Conservation (phyloP, 2,113 vertebrate species). For the Haliaeetus leucogaster region DNA sequence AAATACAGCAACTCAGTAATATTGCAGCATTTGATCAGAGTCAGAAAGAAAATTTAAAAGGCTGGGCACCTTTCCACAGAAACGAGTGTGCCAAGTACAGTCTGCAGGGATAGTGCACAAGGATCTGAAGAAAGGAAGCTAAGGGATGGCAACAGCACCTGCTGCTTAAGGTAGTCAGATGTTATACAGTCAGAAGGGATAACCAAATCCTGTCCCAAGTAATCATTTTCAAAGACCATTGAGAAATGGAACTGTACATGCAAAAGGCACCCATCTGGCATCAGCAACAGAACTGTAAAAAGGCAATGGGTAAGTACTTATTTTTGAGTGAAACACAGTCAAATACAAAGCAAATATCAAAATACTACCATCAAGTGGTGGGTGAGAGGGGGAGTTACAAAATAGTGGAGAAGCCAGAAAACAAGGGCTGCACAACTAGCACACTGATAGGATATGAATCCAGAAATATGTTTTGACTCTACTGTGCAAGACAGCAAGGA, state of each 20-base stretch:
- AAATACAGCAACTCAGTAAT: background rate
- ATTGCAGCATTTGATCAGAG: background rate
- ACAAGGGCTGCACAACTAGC: background rate
- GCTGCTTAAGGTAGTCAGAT: background rate
- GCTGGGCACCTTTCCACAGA: background rate
- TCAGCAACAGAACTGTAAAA: background rate
- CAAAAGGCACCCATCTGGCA: background rate
- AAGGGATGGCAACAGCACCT: background rate
- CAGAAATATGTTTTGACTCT: background rate
- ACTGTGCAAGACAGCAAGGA: background rate
- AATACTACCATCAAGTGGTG: background rate
- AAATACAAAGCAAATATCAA: background rate
- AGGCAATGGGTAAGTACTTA: background rate
- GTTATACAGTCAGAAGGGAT: background rate
- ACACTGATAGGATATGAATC: background rate
- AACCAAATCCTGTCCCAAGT: background rate
- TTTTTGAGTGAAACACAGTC: background rate
- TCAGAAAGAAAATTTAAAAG: background rate
- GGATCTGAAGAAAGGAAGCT: background rate
- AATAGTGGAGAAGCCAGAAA: background rate
- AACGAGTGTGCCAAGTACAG: fast-evolving
- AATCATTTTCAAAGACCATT: background rate
- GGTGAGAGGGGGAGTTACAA: background rate
- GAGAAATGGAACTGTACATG: background rate
- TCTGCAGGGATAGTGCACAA: background rate